Evolutionary conservation across 2,888 invertebrate genomes (phyloP).

Genomic region (Acanthosepion pharaonis): DNA sequence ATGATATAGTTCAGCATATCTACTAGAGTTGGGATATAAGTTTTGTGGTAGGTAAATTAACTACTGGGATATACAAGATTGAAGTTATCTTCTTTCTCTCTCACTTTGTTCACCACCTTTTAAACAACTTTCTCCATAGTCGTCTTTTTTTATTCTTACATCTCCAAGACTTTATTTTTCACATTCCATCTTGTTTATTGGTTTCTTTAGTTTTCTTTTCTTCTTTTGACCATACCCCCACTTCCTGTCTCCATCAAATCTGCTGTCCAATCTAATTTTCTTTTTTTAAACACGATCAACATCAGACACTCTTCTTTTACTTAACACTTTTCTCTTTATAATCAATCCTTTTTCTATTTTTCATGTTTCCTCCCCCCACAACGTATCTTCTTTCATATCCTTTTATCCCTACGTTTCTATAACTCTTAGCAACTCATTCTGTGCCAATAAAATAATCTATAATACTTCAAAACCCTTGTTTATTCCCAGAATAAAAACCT

Average conservation of each 20-base stretch:
- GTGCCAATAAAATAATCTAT: background rate
- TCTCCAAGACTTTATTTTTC: background rate
- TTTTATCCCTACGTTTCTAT: background rate
- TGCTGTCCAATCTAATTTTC: background rate
- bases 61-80: too few relatives aligned
- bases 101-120: background rate
- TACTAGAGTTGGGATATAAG: background rate
- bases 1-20: background rate
- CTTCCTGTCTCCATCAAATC: background rate
- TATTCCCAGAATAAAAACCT: background rate
- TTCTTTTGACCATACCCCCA: background rate
- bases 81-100: background rate
- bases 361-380: background rate
- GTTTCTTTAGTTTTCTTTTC: too few relatives aligned
- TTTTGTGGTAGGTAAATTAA: background rate
- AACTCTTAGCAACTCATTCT: background rate
- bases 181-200: too few relatives aligned
- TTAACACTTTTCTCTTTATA: too few relatives aligned
- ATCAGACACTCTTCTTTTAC: background rate
- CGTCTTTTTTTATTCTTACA: background rate
- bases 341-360: background rate
- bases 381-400: background rate
- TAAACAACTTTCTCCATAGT: background rate
- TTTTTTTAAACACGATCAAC: background rate
- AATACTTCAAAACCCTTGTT: background rate